A percentile compares a stretch with the other conserved stretches of the same genome.
Evolutionary conservation across 92 coral and sea anemone genomes (phyloP).

Genomic region (Actinostola sp.): DNA sequence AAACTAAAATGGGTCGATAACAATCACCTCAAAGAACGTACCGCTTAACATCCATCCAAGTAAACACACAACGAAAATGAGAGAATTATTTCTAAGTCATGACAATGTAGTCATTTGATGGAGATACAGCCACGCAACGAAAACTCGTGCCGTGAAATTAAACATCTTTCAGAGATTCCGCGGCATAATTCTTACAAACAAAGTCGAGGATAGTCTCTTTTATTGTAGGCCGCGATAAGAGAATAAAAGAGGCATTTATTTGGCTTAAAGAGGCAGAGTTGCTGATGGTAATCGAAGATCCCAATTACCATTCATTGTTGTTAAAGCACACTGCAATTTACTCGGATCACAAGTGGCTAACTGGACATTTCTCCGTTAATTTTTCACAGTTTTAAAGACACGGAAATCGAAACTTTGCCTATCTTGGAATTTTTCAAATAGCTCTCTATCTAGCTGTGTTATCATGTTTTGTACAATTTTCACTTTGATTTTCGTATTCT

Average conservation of each 20-base stretch:
- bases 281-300: constrained; percentile 82
- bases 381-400: constrained; percentile 9
- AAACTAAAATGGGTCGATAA: constrained; percentile 57
- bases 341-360: constrained; percentile 60
- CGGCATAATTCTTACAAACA: constrained; percentile 7
- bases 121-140: constrained; percentile 12
- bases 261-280: constrained; percentile 86
- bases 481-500: constrained; percentile 9
- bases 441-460: neutral
- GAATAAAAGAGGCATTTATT: constrained; percentile 65
- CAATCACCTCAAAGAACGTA: constrained; percentile 82
- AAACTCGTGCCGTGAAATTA: constrained; percentile 23
- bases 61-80: constrained; percentile 47
- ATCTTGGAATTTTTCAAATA: neutral
- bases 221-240: constrained; percentile 29
- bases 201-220: constrained; percentile 2
- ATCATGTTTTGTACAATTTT: constrained; percentile 1
- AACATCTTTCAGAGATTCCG: constrained; percentile 2
- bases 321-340: constrained; percentile 48
- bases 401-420: neutral
- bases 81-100: constrained; percentile 37
- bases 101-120: constrained; percentile 21
- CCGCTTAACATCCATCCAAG: constrained; percentile 73
- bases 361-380: constrained; percentile 27
- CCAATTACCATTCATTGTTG: constrained; percentile 78